These are phyloP conservation scores for Python bivittatus DNA, from an alignment of 2,113 vertebrate species.

Conservation along the genomic window DNA sequence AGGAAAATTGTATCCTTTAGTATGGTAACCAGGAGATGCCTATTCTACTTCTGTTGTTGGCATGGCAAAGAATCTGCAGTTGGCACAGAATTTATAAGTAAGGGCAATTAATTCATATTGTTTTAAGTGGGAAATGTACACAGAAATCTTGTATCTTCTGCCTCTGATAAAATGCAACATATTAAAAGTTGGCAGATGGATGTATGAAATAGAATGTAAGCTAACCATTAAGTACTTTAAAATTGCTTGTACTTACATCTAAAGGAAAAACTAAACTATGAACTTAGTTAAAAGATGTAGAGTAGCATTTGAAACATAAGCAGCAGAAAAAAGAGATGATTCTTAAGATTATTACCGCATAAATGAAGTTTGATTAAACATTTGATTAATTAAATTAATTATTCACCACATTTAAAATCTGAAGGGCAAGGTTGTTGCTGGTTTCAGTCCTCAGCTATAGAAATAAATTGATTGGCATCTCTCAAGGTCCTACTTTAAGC, in stretches of 20 bases:
- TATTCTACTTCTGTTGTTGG: background rate
- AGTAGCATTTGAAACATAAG: slow-evolving; percentile 42
- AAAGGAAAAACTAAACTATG: slow-evolving; percentile 24
- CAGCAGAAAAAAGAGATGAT: slow-evolving; percentile 41
- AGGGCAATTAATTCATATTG: background rate
- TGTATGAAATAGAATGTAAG: background rate
- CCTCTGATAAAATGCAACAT: background rate
- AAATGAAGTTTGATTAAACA: slow-evolving; percentile 58
- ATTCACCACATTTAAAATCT: slow-evolving; percentile 45
- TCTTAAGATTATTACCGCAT: slow-evolving; percentile 46
- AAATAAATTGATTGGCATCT: slow-evolving; percentile 19
- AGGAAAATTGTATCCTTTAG: background rate
- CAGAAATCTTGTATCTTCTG: background rate
- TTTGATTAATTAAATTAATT: slow-evolving; percentile 57
- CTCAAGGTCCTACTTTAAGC: slow-evolving; percentile 25
- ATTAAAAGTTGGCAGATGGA: background rate
- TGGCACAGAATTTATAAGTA: background rate
- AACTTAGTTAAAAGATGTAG: slow-evolving; percentile 33
- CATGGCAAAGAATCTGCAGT: background rate
- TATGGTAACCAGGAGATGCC: background rate
- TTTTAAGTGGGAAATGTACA: background rate
- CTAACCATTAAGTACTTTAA: background rate
- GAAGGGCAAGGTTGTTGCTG: slow-evolving; percentile 27
- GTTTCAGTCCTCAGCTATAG: slow-evolving; percentile 48
- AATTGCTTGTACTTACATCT: background rate